Evolutionary conservation across 1,140 invertebrate genomes (phyloP).

Genomic region (Diabrotica virgifera): DNA sequence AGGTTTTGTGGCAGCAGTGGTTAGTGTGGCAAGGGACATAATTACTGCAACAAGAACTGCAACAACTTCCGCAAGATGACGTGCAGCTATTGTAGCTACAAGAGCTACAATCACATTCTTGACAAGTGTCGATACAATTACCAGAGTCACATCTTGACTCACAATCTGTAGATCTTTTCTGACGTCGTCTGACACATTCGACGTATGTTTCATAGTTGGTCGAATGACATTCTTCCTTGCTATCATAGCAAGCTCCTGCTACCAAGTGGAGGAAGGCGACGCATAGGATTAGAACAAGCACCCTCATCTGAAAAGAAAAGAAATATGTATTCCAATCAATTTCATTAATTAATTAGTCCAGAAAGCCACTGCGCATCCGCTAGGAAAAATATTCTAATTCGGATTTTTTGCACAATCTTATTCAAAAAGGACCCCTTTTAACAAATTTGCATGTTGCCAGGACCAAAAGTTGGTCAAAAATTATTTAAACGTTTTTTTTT

Average conservation of each 20-base stretch:
- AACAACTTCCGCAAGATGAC: slow-evolving; percentile 27
- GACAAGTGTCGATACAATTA: slow-evolving; percentile 10
- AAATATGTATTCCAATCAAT: too few species aligned
- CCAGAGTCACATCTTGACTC: slow-evolving; percentile 6
- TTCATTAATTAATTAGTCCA: too few species aligned
- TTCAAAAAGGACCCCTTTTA: too few species aligned
- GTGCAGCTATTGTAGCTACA: slow-evolving; percentile 23
- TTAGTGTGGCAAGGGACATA: slow-evolving; percentile 32
- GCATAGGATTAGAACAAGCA: not conserved
- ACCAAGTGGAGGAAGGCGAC: not conserved
- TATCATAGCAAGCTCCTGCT: not conserved
- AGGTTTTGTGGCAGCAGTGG: slow-evolving; percentile 41
- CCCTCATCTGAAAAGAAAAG: slow-evolving; percentile 7
- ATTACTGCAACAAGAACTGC: slow-evolving; percentile 32
- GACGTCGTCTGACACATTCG: slow-evolving; percentile 5
- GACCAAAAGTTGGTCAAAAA: too few species aligned
- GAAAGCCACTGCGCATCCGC: too few species aligned
- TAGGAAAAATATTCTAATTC: too few species aligned
- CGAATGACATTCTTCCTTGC: slow-evolving; percentile 16
- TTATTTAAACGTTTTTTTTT: too few species aligned
- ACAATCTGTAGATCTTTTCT: slow-evolving; percentile 10
- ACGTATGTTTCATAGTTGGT: slow-evolving; percentile 16
- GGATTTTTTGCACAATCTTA: too few species aligned
- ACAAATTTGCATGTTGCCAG: too few species aligned
- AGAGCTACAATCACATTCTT: slow-evolving; percentile 19